Evolutionary conservation across 2,113 vertebrate genomes (phyloP), one percentile per base, ranked within the genome.

Genomic region (Gorsachius goisagi): DNA sequence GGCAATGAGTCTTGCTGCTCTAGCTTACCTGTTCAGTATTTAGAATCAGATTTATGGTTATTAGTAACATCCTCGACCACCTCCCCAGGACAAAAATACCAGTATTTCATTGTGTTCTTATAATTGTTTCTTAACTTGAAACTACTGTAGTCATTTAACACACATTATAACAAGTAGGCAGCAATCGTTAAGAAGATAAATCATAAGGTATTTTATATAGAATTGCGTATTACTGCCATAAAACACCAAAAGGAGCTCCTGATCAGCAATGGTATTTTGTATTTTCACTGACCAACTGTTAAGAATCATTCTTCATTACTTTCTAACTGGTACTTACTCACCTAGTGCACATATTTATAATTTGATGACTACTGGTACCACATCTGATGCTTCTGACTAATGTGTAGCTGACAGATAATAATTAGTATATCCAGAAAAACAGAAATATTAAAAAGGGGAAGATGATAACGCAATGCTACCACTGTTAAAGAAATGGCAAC

Each of bases 181-280:
- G 55, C 82, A 62, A 88, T 93, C 37, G n/a, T 15, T 93, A 62
- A 73, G 22, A 58, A 47, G 64, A 50, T 78, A 53, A 91, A 44
- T 85, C 27, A 17, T 85, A 56, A 52, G 62, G 5, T 74, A 45
- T 83, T 82, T 84, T 62, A 45, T 72, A 11, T 80, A 71, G 78
- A 89, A 87, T 41, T 89, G 23, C 89, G 10, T 91, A 20, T 78
- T 91, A 67, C 44, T 72, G 30, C 85, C 16, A 27, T 76, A 74
- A 79, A 86, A 85, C 68, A 85, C 82, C 50, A 67, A 83, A 91
- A 81, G 72, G 64, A 96, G 83, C 35, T 91, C 32, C 93, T 88
- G 55, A 45, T 75, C 89, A 91, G 87, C 87, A 83, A 8, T n/a
- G 35, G 24, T 73, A 19, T 77, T 95, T 89, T 72, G 24, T 73